Base-by-base conservation (phyloP, 2,888 invertebrate genomes). In the Parascotia fuliginaria region DNA sequence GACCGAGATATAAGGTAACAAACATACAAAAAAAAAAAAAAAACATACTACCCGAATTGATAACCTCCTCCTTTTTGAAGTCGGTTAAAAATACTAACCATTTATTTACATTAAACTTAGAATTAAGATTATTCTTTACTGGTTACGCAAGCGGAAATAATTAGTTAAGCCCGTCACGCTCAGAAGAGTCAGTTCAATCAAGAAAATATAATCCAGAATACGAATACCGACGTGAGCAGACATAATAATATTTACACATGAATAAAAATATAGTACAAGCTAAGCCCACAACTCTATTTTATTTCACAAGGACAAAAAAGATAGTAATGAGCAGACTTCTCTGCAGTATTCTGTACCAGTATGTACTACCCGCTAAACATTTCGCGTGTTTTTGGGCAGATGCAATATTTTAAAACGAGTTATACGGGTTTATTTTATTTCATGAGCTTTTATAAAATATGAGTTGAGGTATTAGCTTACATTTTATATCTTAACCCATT, bases 141-240 rank as follows among this genome's bases (percentile, higher is more conserved):
- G 3, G 7, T 1, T 12, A 24, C 15, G 2, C 14, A n/a, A 38
- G 38, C 9, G 19, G 37, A 40, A 47, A 42, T 47, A 32, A 55
- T 54, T 32, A 49, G 24, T 39, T 6, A 19, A 14, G n/a, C 39
- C 32, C 16, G 22, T 46, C 52, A 49, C 44, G 40, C n/a, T 34
- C 40, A 48, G 36, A 39, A 16, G 12, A 43, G 16, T 29, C 15
- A 41, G 11, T 45, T 40, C 22, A 39, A 56, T 59, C 42, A 59
- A 59, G 28, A 44, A 46, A 52, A 54, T 50, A 53, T 46, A 49
- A 58, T 55, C 29, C 51, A 6, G 66, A 51, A 63, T 66, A 66
- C 60, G 27, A 63, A 65, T 63, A 50, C 12, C 36, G 46, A 55
- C 60, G 65, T 66, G 66, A 43, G 51, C n/a, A 13, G 47, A 9